Percentiles rank a stretch among this genome's conserved stretches.
Conservation (phyloP, 92 coral and sea anemone genomes). For the Nematostella vectensis region DNA sequence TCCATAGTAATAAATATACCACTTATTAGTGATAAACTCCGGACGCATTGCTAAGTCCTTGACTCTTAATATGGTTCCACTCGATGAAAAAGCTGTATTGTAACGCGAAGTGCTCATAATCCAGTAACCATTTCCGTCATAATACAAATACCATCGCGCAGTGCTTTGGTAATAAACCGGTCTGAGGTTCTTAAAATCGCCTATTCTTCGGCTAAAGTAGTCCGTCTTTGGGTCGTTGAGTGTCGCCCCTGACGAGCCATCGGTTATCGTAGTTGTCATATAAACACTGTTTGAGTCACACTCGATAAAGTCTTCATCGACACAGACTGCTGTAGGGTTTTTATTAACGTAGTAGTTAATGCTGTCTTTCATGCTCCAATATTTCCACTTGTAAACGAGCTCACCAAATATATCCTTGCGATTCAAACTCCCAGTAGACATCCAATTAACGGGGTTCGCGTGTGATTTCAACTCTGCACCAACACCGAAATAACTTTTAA, state of each 20-base stretch:
- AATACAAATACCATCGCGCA: conserved; percentile 38
- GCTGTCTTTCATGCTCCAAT: conserved; percentile 16
- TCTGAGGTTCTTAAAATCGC: conserved; percentile 36
- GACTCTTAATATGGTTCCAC: conserved; percentile 17
- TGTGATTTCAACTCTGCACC: conserved; percentile 11
- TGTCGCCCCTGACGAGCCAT: conserved; percentile 5
- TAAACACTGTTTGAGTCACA: conserved; percentile 69
- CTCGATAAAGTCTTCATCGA: conserved; percentile 54
- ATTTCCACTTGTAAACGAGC: conserved; percentile 32
- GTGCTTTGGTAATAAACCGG: conserved; percentile 51
- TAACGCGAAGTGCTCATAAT: conserved; percentile 14
- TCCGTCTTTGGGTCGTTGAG: conserved; percentile 33
- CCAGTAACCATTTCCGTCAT: conserved; percentile 42
- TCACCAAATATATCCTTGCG: conserved; percentile 46
- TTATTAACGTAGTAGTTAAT: neutral
- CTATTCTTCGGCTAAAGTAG: conserved; percentile 33
- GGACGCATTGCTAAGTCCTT: conserved; percentile 59
- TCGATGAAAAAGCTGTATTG: neutral
- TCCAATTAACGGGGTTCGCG: conserved; percentile 35
- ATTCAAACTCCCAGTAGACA: conserved; percentile 26
- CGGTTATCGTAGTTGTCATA: conserved; percentile 29
- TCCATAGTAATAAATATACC: conserved; percentile 39
- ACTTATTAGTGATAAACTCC: conserved; percentile 52
- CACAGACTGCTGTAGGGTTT: conserved; percentile 46
- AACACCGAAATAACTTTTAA: conserved; percentile 29